These are phyloP conservation scores for Mythimna pallens DNA, from an alignment of 2,888 invertebrate genomes.

Conservation along the genomic window DNA sequence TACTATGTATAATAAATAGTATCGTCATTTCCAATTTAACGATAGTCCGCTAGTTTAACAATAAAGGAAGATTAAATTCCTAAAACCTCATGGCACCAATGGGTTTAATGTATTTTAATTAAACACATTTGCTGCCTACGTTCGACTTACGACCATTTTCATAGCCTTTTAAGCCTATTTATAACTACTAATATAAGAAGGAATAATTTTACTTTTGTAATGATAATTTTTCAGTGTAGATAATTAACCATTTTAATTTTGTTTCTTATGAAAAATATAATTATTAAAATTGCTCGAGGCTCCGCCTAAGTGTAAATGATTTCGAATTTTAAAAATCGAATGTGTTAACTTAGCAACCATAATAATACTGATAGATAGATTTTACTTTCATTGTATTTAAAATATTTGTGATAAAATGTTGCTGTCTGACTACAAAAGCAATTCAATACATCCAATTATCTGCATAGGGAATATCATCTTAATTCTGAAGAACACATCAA, in stretches of 20 bases:
- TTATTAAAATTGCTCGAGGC: not conserved
- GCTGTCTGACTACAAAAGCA: not conserved
- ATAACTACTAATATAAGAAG: not conserved
- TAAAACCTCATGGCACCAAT: constrained; percentile 14
- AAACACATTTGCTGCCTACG: constrained; percentile 26
- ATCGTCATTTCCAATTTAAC: constrained; percentile 12
- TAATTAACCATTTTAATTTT: not conserved
- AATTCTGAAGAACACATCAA: not conserved
- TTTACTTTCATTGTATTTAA: not conserved
- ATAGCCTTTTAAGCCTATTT: not conserved
- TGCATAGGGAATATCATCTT: not conserved
- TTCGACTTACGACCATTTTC: constrained; percentile 11
- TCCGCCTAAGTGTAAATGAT: not conserved
- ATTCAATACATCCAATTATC: not conserved
- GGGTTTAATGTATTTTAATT: constrained; percentile 38
- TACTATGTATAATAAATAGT: not conserved
- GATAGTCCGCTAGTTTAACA: constrained; percentile 18
- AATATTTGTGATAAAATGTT: not conserved
- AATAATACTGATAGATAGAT: not conserved
- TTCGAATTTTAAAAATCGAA: not conserved
- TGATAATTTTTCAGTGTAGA: not conserved
- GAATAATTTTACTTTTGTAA: not conserved
- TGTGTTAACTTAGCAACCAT: not conserved
- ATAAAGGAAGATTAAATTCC: constrained; percentile 30
- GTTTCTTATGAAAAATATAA: not conserved